Evolutionary conservation across 2,113 vertebrate species (phyloP), one percentile per base, ranked within the genome.

Genomic region (Cynocephalus volans): DNA sequence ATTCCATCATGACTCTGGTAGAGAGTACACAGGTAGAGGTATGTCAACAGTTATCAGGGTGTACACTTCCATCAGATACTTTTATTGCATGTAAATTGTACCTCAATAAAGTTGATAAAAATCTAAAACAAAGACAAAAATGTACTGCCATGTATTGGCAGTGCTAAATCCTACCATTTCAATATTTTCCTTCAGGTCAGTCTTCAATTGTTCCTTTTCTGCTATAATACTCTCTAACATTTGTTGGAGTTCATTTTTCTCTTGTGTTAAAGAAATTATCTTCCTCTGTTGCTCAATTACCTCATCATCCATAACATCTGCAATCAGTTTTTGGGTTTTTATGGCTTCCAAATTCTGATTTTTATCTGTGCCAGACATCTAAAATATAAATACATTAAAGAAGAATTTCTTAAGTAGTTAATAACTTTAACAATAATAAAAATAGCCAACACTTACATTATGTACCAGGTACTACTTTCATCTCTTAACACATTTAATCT

Each of bases 191-290:
- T 6, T 56, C 26, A 97, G 94, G 45, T 98, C 97, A 24, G 88
- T 82, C 88, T 97, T 92, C 31, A 98, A 52, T 33, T 77, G 97
- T 17, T 98, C 96, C 62, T 94, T 98, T 86, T 98, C 97, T 72
- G 90, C 75, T 92, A 69, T 97, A 62, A 93, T 48, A 11, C 24
- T 52, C 58, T 98, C 95, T 58, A 98, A 36, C 41, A 96, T 85
- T 72, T 97, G 95, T 41, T 96, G 97, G 1, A 98, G 97, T 28
- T 97, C 92, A 26, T 97, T 93, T 80, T 96, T 98, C 80, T 98
- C 98, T 33, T 95, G 96, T 52, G 88, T 77, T 83, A 98, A 92
- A 58, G 73, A 96, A 60, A 81, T 0, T 2, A 98, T 96, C 82
- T 97, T 95, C 48, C 89, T 96, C 52, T 98, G 95, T 64, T 98